Conservation (phyloP, 2,113 vertebrate genomes). For the Zapornia atra region DNA sequence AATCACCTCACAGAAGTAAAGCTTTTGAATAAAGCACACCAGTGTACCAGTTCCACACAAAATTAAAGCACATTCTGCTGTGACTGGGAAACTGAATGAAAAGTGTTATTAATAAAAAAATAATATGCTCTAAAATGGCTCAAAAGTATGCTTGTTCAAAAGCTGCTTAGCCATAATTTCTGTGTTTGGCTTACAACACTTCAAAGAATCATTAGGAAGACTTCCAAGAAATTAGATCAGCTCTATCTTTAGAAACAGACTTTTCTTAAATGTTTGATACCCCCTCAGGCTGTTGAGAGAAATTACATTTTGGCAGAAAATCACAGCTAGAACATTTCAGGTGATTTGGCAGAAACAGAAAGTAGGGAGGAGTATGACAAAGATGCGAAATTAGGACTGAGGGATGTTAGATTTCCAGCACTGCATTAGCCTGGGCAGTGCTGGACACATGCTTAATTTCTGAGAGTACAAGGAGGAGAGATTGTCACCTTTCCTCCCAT, state of each 20-base stretch:
- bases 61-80: background rate
- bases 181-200: constrained; percentile 17
- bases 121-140: constrained; percentile 9
- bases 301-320: constrained; percentile 25
- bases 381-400: background rate
- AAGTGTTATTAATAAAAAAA: constrained; percentile 29
- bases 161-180: constrained; percentile 41
- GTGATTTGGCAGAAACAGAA: constrained; percentile 12
- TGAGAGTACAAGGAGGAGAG: background rate
- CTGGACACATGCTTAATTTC: background rate
- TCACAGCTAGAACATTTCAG: constrained; percentile 3
- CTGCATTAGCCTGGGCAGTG: background rate
- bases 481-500: background rate
- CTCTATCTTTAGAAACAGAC: constrained; percentile 52
- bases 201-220: constrained; percentile 53
- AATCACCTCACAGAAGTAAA: background rate
- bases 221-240: constrained; percentile 48
- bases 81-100: background rate
- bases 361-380: background rate
- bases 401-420: background rate
- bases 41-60: background rate
- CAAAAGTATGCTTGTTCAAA: constrained; percentile 38
- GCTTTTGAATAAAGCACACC: background rate
- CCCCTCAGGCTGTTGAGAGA: background rate
- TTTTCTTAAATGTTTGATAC: constrained; percentile 37